phyloP scores from a whole-genome alignment of 2,113 vertebrate species.

The Dipodomys ordii region DNA sequence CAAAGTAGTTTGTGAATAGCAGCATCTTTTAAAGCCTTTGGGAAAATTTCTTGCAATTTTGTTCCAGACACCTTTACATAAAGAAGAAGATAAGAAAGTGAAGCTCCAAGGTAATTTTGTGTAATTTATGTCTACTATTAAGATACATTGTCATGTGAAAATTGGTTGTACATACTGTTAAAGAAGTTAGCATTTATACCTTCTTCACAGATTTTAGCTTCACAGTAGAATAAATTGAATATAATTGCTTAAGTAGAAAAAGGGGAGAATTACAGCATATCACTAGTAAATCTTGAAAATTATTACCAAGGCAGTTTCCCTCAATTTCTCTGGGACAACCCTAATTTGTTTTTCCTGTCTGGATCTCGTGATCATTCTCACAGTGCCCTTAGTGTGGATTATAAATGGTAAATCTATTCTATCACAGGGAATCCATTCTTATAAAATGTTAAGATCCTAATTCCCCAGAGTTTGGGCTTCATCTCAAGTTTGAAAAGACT shows the following conservation, averaged over 20 bases:
- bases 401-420: not conserved
- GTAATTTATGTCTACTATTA: not conserved
- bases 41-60: not conserved
- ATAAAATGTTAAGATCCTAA: not conserved
- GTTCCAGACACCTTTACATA: constrained; percentile 42
- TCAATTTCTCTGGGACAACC: not conserved
- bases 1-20: constrained; percentile 32
- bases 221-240: constrained; percentile 14
- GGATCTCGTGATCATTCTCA: not conserved
- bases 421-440: not conserved
- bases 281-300: constrained; percentile 29
- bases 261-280: not conserved
- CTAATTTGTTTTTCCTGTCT: not conserved
- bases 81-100: not conserved
- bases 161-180: constrained; percentile 32
- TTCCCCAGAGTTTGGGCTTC: not conserved
- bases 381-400: not conserved
- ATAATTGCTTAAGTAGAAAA: constrained; percentile 31
- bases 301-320: not conserved
- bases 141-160: not conserved
- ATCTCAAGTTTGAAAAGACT: not conserved
- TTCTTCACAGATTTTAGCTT: not conserved
- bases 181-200: constrained; percentile 17
- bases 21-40: constrained; percentile 38
- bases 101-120: not conserved